Evolutionary conservation across 1,140 invertebrate genomes (phyloP), one percentile per base, ranked within the genome.

Genomic region (Drosophila azteca): DNA sequence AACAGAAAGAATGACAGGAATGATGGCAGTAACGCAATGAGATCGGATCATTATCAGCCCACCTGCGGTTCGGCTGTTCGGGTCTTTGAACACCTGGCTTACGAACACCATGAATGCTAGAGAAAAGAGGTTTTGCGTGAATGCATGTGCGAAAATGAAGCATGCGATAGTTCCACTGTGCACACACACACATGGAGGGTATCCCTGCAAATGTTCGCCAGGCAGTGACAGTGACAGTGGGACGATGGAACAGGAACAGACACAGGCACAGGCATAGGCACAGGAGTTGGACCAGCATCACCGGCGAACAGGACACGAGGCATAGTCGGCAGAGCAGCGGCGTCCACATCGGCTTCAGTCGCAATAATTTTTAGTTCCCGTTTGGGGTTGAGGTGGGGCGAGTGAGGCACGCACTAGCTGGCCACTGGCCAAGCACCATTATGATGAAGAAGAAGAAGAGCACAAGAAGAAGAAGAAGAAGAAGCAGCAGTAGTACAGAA

Each of bases 311-410:
- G 31, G 31, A 9, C 31, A 13, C 35, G 35, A 39, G 2, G 31
- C 31, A 9, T 8, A 9, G 31, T 3, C 0, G 31, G 31, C 54
- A 57, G 62, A 50, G 45, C 73, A 53, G 35, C 35, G 3, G 35
- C 35, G 9, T 5, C 35, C 11, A 13, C 35, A 13, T 68, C n/a
- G 44, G 49, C 50, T 45, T 46, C 41, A 24, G 46, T 45, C 67
- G 79, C 83, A 74, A 85, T 87, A 85, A 82, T 85, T 85, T 85
- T 75, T 74, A 87, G 77, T 78, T 87, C 70, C 68, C 79, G 74
- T 83, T 72, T 55, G 5, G 17, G 67, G 53, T n/a, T n/a, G 66
- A 66, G 68, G 72, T 44, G 17, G 17, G 1, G 17, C 17, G 17
- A 20, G 17, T 54, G 51, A 22, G 57, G 41, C 49, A 65, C 57